These are phyloP conservation scores for Microtus californicus DNA, from an alignment of 2,797 vertebrate species.

Conservation along the genomic window DNA sequence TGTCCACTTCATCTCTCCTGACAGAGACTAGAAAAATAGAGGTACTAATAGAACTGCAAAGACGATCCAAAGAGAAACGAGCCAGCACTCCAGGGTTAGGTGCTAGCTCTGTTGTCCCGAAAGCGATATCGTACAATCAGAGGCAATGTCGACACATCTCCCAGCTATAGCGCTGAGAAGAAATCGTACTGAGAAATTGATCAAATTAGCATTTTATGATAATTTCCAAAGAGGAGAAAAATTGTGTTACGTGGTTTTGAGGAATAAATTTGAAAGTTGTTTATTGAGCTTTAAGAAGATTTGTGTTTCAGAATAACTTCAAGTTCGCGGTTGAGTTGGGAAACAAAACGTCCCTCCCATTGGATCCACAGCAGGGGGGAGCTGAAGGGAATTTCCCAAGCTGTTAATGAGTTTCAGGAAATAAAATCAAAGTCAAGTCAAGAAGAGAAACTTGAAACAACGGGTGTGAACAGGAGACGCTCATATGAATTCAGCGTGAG, in stretches of 20 bases:
- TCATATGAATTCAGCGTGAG: background rate
- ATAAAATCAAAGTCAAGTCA: background rate
- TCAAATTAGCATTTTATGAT: conserved; percentile 78
- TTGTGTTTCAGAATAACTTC: conserved; percentile 63
- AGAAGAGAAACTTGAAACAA: background rate
- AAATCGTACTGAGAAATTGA: conserved; percentile 62
- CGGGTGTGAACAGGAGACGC: background rate
- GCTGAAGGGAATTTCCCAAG: conserved; percentile 41
- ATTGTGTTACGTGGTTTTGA: conserved; percentile 18
- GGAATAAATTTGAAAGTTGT: conserved; percentile 63
- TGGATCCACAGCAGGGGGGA: conserved; percentile 11
- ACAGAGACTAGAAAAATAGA: background rate
- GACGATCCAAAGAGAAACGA: conserved; percentile 31
- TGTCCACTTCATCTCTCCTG: conserved; percentile 2
- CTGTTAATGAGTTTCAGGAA: background rate
- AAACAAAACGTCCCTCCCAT: conserved; percentile 30
- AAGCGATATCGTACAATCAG: conserved; percentile 37
- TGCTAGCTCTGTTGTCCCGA: conserved; percentile 22
- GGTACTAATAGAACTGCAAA: background rate
- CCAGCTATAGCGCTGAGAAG: conserved; percentile 56
- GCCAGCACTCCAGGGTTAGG: conserved; percentile 43
- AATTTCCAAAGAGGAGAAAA: conserved; percentile 66
- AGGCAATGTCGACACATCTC: conserved; percentile 28
- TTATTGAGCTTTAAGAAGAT: conserved; percentile 70
- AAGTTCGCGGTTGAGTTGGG: conserved; percentile 37